Evolutionary conservation across 2,888 invertebrate species (phyloP).

Genomic region (Chrysolina oricalcia): DNA sequence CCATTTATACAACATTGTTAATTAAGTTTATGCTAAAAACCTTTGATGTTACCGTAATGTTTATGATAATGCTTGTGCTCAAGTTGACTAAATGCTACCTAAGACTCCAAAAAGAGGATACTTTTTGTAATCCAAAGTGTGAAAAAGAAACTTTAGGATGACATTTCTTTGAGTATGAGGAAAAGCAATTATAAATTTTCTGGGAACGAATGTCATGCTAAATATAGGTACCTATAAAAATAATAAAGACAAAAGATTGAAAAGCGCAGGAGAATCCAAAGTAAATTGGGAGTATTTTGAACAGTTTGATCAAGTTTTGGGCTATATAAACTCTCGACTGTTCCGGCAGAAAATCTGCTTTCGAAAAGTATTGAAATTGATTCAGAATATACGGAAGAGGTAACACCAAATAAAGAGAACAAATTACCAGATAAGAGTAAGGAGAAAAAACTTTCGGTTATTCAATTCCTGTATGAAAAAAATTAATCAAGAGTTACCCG

Average conservation of each 20-base stretch:
- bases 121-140: slow-evolving; percentile 1
- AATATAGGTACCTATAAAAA: slow-evolving; percentile 3
- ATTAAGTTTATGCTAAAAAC: too few relatives aligned
- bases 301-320: slow-evolving; percentile 1
- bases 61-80: too few relatives aligned
- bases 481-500: not conserved
- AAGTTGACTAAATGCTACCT: too few relatives aligned
- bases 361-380: too few relatives aligned
- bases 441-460: not conserved
- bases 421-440: not conserved
- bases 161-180: slow-evolving; percentile 1
- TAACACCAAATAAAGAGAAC: not conserved
- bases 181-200: not conserved
- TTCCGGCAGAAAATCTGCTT: not conserved
- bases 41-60: too few relatives aligned
- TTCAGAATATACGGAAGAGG: not conserved
- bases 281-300: not conserved
- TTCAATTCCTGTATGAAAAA: not conserved
- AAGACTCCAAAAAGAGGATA: slow-evolving; percentile 3
- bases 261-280: not conserved
- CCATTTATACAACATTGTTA: too few relatives aligned
- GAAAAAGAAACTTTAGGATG: not conserved
- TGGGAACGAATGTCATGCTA: slow-evolving; percentile 1
- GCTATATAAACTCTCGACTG: not conserved
- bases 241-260: not conserved